Conservation (phyloP, 2,113 vertebrate genomes). For the Actinemys pallida region DNA sequence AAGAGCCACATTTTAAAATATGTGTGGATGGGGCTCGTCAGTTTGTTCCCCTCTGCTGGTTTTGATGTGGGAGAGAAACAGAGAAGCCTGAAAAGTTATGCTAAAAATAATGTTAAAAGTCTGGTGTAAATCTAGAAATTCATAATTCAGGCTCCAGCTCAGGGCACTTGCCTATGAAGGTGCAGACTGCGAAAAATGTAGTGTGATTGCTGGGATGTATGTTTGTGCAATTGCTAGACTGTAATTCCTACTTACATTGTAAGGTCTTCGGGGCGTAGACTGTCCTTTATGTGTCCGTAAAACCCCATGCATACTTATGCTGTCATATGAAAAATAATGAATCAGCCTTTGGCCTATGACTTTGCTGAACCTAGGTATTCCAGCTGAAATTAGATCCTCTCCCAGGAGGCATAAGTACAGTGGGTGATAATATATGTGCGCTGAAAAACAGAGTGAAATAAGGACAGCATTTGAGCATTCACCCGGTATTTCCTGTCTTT, state of each 20-base stretch:
- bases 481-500: background rate
- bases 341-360: background rate
- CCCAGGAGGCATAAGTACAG: background rate
- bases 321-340: background rate
- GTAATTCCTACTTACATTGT: background rate
- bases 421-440: background rate
- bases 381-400: background rate
- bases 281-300: background rate
- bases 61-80: background rate
- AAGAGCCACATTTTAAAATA: background rate
- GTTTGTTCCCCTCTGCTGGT: background rate
- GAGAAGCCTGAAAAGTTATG: background rate
- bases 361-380: background rate
- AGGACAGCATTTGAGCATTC: background rate
- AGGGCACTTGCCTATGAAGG: background rate
- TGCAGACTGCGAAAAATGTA: constrained; percentile 5
- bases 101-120: background rate
- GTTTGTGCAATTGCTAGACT: background rate
- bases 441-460: background rate
- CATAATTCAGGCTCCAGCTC: background rate
- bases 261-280: background rate
- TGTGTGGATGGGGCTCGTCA: background rate
- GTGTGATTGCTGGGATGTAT: background rate
- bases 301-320: background rate
- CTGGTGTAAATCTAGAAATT: background rate